Evolutionary conservation across 2,888 invertebrate species (phyloP).

Genomic region (Germaria angustata): DNA sequence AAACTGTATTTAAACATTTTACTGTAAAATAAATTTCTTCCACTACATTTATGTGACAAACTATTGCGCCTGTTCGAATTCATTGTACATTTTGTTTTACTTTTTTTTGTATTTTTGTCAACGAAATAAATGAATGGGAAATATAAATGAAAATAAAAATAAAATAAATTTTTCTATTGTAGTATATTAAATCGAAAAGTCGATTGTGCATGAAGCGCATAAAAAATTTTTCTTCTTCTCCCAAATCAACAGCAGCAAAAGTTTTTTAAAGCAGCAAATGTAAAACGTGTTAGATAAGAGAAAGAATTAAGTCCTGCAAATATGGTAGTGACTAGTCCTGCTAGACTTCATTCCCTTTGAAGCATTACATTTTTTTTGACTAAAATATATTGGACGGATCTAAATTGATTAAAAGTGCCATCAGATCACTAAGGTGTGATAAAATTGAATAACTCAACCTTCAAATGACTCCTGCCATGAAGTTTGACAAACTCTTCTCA

Average conservation of each 20-base stretch:
- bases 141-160: constrained; percentile 52
- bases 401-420: too few species aligned
- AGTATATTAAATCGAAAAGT: constrained; percentile 76
- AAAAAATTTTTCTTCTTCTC: constrained; percentile 47
- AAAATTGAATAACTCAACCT: too few species aligned
- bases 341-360: too few species aligned
- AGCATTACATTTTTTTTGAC: too few species aligned
- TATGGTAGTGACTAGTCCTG: background rate
- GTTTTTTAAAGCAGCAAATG: constrained; percentile 5
- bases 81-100: constrained; percentile 8
- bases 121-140: constrained; percentile 58
- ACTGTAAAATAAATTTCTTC: background rate
- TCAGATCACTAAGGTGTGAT: too few species aligned
- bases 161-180: constrained; percentile 71
- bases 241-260: constrained; percentile 55
- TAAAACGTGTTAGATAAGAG: constrained; percentile 3
- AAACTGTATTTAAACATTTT: background rate
- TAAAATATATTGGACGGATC: too few species aligned
- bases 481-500: too few species aligned
- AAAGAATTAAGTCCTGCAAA: background rate
- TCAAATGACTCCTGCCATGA: too few species aligned
- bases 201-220: constrained; percentile 75
- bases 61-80: background rate
- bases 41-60: background rate
- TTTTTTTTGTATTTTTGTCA: constrained; percentile 27